Evolutionary conservation across 2,797 vertebrate genomes (phyloP).

Genomic region (Trichosurus vulpecula): DNA sequence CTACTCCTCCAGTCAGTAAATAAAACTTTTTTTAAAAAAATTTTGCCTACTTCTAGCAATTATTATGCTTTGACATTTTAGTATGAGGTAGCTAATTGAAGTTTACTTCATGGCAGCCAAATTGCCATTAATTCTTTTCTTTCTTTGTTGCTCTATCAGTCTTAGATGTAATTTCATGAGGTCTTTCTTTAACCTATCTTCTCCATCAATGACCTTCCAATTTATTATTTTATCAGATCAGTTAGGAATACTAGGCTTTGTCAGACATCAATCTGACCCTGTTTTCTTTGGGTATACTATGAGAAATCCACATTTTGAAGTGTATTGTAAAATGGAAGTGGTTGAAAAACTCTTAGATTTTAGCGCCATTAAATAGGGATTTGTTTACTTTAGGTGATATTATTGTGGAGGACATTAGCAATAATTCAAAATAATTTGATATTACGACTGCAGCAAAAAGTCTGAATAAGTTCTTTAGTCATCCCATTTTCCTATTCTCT

Average conservation of each 20-base stretch:
- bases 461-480: background rate
- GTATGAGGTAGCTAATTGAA: background rate
- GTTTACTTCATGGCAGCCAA: background rate
- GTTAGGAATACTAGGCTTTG: background rate
- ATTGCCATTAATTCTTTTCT: background rate
- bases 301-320: background rate
- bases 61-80: background rate
- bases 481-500: background rate
- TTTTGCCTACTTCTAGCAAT: background rate
- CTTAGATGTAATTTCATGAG: background rate
- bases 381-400: background rate
- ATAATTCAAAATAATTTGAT: background rate
- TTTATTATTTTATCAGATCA: background rate
- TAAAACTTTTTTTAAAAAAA: background rate
- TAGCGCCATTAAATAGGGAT: background rate
- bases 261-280: background rate
- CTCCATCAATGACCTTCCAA: background rate
- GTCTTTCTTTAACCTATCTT: background rate
- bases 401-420: background rate
- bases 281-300: background rate
- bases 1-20: background rate
- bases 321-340: background rate
- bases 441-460: background rate
- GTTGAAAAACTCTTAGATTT: background rate
- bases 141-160: background rate